Percentiles rank a stretch among this genome's conserved stretches.
Conservation (phyloP, 2,888 invertebrate species). For the Apocheima hispidaria region DNA sequence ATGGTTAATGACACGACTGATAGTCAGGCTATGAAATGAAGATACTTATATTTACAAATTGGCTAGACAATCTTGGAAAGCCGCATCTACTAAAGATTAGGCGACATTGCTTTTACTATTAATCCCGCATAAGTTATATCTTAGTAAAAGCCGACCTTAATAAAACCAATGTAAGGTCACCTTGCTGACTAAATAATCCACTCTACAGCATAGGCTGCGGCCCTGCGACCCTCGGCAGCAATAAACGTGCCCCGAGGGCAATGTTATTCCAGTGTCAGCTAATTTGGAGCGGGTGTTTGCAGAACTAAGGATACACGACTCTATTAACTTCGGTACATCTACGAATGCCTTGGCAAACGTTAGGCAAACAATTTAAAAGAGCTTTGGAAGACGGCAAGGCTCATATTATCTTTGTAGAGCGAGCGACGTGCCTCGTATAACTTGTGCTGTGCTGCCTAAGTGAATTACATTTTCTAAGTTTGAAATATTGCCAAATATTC, state of each 20-base stretch:
- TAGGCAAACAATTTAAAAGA: constrained; percentile 28
- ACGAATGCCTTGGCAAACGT: constrained; percentile 31
- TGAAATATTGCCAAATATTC: constrained; percentile 12
- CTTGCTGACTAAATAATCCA: constrained; percentile 27
- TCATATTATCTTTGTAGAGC: constrained; percentile 30
- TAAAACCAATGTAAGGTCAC: constrained; percentile 32
- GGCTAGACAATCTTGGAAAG: background rate
- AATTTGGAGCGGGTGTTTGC: constrained; percentile 57
- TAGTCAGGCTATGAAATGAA: no score
- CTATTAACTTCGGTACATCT: constrained; percentile 43
- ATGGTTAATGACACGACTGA: no score
- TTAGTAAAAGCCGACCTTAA: background rate
- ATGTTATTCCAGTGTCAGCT: constrained; percentile 61
- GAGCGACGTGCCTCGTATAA: constrained; percentile 17
- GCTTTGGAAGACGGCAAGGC: constrained; percentile 26
- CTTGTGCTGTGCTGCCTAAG: constrained; percentile 19
- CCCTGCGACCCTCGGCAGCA: constrained; percentile 51
- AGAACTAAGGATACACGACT: constrained; percentile 42
- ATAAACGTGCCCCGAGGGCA: constrained; percentile 59
- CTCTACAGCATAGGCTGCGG: constrained; percentile 8
- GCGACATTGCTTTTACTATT: background rate
- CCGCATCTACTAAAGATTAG: background rate
- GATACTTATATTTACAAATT: background rate
- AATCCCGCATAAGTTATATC: background rate
- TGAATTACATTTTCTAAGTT: constrained; percentile 24